Conservation (phyloP, 30 jellyfish, hydroid and myxozoan species). For the Turritopsis dohrnii region DNA sequence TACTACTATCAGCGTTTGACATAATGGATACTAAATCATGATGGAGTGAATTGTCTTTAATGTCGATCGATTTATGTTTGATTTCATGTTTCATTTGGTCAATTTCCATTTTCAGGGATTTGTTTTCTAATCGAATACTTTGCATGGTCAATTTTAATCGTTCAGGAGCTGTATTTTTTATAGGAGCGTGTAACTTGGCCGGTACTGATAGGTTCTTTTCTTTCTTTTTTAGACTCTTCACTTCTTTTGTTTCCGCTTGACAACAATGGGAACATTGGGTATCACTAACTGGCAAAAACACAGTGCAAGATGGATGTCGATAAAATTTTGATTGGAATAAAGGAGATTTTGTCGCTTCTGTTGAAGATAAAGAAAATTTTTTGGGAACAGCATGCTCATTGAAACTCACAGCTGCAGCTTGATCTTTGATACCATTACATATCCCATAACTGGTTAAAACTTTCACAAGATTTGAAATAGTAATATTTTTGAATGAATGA, state of each 20-base stretch:
- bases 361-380: neutral
- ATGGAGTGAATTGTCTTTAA: neutral
- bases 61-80: neutral
- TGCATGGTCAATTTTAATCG: neutral
- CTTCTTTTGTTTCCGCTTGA: neutral
- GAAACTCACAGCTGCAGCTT: neutral
- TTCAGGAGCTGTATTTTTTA: neutral
- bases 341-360: neutral
- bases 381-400: neutral
- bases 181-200: neutral
- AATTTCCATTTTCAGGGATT: neutral
- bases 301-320: neutral
- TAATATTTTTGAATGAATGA: neutral
- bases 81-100: neutral
- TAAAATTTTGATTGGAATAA: neutral
- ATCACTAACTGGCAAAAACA: too few species aligned
- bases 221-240: neutral
- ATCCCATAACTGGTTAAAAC: neutral
- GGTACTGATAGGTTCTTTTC: neutral
- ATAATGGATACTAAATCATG: conserved; percentile 19
- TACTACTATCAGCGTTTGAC: conserved; percentile 14
- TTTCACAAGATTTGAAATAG: neutral
- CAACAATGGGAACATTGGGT: neutral
- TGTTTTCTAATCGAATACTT: neutral
- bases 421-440: neutral